Base-by-base conservation (phyloP, 2,797 vertebrate species). In the Chaenodraco wilsoni region DNA sequence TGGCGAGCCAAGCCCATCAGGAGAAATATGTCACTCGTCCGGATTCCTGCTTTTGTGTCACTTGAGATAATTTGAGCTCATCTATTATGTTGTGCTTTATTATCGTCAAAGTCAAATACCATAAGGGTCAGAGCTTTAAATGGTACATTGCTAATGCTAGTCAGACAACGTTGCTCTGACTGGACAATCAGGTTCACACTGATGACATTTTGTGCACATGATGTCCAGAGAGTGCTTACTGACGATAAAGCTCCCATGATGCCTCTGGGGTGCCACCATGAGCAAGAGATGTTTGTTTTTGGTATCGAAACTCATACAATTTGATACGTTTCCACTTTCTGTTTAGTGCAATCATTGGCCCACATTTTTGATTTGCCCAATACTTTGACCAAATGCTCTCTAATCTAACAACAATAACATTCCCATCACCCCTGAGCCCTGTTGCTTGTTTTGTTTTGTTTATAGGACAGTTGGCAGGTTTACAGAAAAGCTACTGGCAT, bases 1-100 rank as follows among this genome's bases (percentile, higher is more conserved):
- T 46, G 41, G 2, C 33, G 45, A 60, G 68, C 81, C 90, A 66
- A 72, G 46, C 87, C 74, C 68, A 37, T 54, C 21, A 43, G 37
- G 31, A 69, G 46, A 77, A 70, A 81, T 79, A 94, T 94, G 93
- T 50, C 10, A 88, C 85, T 65, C 0, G 8, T 82, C 93, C 61
- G 79, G 92, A 37, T 93, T 93, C 68, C 3, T 5, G 27, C 46
- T 51, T 72, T 84, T 69, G 57, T 83, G 60, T 54, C 6, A 0
- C 31, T 27, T 2, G 19, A 81, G 61, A 69, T 82, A 12, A 54
- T 85, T 57, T 76, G 46, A 64, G 59, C 5, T 49, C 54, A 62
- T 74, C 44, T 58, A 69, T 72, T 68, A 23, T 37, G 49, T 17
- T 57, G 40, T 0, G 13, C 52, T 66, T 70, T 72, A 52, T 84